A percentile compares a stretch with the other conserved stretches of the same genome.
Evolutionary conservation across 2,113 vertebrate genomes (phyloP).

Genomic region (Numenius arquata): DNA sequence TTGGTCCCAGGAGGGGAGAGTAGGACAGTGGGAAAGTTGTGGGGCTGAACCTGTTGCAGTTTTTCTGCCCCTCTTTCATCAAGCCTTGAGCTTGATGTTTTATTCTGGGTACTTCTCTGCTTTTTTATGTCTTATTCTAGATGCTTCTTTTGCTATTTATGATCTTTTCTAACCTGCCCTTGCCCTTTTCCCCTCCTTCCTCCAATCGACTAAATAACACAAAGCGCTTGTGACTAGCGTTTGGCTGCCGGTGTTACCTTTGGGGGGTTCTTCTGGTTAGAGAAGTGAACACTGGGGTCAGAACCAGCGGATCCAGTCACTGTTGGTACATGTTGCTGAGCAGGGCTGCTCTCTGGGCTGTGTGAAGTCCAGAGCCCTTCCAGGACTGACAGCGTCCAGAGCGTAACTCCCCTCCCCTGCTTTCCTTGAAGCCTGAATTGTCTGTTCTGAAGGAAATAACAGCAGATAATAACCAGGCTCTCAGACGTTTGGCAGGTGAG

Average conservation of each 20-base stretch:
- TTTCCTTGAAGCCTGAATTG: neutral
- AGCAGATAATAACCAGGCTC: neutral
- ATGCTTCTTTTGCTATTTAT: neutral
- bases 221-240: neutral
- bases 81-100: neutral
- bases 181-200: neutral
- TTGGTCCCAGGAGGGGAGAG: neutral
- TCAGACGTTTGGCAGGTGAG: neutral
- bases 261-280: neutral
- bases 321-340: fast-evolving
- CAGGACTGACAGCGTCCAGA: neutral
- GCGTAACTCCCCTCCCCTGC: neutral
- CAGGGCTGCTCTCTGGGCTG: neutral
- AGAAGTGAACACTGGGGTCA: fast-evolving
- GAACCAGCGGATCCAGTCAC: neutral
- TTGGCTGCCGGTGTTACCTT: neutral
- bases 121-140: neutral
- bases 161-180: neutral
- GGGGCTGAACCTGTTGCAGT: neutral
- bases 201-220: neutral
- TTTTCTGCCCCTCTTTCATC: neutral
- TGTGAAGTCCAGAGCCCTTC: neutral
- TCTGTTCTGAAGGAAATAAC: neutral
- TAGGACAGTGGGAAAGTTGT: fast-evolving
- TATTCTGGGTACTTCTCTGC: neutral